Percentiles rank a stretch among this genome's conserved stretches.
Conservation (phyloP, 2,113 vertebrate species). For the Myrmophylax atrothorax region DNA sequence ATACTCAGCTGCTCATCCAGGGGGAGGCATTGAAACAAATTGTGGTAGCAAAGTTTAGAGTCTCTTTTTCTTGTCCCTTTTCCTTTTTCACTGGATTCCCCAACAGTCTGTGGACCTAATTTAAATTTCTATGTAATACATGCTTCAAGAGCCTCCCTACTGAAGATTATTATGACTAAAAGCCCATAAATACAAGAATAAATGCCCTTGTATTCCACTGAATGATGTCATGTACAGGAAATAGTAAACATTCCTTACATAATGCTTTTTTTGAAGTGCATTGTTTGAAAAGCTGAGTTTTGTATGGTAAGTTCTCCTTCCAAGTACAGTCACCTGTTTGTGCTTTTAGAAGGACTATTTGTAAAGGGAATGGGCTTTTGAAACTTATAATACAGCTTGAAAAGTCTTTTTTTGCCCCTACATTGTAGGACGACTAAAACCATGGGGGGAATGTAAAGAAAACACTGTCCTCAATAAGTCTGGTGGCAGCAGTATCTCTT, state of each 20-base stretch:
- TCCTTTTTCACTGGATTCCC: not conserved
- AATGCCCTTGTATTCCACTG: not conserved
- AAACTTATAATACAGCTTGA: not conserved
- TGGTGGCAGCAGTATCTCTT: conserved; percentile 12
- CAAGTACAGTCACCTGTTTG: not conserved
- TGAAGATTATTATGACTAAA: not conserved
- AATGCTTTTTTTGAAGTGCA: not conserved
- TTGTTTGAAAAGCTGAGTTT: not conserved
- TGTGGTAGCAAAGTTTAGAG: accelerated
- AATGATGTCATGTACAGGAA: not conserved
- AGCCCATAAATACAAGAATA: not conserved
- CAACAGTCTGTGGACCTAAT: not conserved
- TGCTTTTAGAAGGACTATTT: not conserved
- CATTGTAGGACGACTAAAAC: conserved; percentile 87
- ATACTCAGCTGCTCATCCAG: not conserved
- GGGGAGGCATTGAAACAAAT: not conserved
- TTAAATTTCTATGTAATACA: not conserved
- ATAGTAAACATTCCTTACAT: not conserved
- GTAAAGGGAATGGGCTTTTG: not conserved
- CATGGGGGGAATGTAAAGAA: conserved; percentile 82
- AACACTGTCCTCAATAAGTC: conserved; percentile 69
- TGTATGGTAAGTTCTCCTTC: not conserved
- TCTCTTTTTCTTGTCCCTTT: not conserved
- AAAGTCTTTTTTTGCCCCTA: not conserved
- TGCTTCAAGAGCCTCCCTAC: not conserved